Percentiles rank a stretch among this genome's conserved stretches.
Evolutionary conservation across 2,113 vertebrate genomes (phyloP).

Genomic region (Phaethornis superciliosus): DNA sequence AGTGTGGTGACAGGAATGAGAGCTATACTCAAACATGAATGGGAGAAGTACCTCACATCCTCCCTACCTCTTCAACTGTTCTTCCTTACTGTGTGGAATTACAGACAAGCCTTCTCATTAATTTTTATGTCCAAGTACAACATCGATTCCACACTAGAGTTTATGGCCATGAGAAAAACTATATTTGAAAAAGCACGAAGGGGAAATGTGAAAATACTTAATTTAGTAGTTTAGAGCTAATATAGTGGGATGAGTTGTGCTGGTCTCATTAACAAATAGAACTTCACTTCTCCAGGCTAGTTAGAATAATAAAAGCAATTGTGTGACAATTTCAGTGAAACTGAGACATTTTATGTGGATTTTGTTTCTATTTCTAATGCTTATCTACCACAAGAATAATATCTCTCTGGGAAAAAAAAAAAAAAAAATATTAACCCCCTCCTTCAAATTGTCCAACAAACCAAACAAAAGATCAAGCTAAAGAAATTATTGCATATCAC

Average conservation of each 20-base stretch:
- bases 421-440: too few species aligned
- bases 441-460: rapidly evolving
- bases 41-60: neutral
- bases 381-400: slow-evolving; percentile 20
- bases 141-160: neutral
- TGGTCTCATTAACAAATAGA: slow-evolving; percentile 52
- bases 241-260: slow-evolving; percentile 26
- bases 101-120: neutral
- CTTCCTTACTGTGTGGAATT: neutral
- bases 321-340: slow-evolving; percentile 50
- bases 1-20: neutral
- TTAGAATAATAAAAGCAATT: slow-evolving; percentile 51
- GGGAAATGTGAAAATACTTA: slow-evolving; percentile 47
- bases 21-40: neutral
- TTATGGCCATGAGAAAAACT: slow-evolving; percentile 29
- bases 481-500: neutral
- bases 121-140: neutral
- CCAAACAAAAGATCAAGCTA: neutral
- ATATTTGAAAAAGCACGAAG: slow-evolving; percentile 28
- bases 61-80: neutral
- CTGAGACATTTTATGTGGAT: neutral
- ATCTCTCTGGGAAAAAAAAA: neutral
- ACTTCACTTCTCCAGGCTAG: slow-evolving; percentile 41
- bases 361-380: slow-evolving; percentile 33
- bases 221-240: slow-evolving; percentile 51